These are phyloP conservation scores for Brienomyrus brachyistius DNA, from an alignment of 2,113 vertebrate species.

Conservation along the genomic window DNA sequence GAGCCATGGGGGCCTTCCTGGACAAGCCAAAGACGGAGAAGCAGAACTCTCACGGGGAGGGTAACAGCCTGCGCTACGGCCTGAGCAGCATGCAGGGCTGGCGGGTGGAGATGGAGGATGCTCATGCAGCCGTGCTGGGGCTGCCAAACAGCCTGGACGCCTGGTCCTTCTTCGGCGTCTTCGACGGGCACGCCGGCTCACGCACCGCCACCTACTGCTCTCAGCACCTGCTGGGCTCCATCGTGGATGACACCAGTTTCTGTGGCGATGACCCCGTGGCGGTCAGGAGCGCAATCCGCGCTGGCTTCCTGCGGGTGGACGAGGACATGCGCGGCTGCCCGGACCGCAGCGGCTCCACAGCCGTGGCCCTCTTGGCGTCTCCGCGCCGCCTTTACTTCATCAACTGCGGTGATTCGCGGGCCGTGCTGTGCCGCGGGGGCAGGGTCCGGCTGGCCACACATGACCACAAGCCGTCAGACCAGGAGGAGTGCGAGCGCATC, in stretches of 20 bases:
- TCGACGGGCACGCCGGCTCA: conserved; percentile 95
- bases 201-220: conserved; percentile 98
- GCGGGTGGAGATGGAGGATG: conserved; percentile 99
- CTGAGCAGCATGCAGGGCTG: conserved; percentile 99
- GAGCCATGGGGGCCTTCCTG: conserved; percentile 98
- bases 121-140: conserved; percentile 92
- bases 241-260: conserved; percentile 87
- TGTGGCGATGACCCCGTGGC: conserved; percentile 72
- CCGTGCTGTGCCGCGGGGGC: conserved; percentile 82
- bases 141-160: conserved; percentile 89
- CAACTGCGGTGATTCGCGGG: conserved; percentile 96
- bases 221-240: conserved; percentile 92
- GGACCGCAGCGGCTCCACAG: conserved; percentile 97
- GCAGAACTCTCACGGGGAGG: conserved; percentile 89
- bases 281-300: conserved; percentile 92
- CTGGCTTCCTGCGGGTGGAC: conserved; percentile 97
- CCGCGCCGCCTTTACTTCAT: conserved; percentile 95
- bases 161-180: conserved; percentile 99
- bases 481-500: conserved; percentile 93
- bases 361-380: conserved; percentile 90
- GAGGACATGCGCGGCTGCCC: conserved; percentile 98
- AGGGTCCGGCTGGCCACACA: conserved; percentile 96
- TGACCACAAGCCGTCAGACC: conserved; percentile 99
- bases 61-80: conserved; percentile 87
- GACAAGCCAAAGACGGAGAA: conserved; percentile 99